These are phyloP conservation scores for Otocyon megalotis DNA, from an alignment of 2,113 vertebrate genomes.

Conservation along the genomic window DNA sequence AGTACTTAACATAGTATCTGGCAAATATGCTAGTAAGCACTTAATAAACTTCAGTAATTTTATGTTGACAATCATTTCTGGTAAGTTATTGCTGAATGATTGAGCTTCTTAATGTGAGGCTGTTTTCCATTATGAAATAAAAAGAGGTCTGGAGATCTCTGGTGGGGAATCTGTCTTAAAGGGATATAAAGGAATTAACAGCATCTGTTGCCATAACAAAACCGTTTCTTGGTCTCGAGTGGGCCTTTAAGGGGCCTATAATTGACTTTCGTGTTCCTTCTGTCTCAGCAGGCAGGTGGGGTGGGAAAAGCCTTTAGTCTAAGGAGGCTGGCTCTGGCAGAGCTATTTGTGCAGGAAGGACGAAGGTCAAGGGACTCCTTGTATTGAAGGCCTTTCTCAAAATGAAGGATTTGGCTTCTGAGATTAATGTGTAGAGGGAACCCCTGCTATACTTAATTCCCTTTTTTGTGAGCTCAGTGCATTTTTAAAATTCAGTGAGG, in stretches of 20 bases:
- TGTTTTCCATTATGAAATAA: conserved; percentile 62
- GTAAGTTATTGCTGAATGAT: conserved; percentile 51
- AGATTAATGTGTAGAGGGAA: conserved; percentile 84
- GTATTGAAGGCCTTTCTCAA: conserved; percentile 76
- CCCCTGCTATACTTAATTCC: conserved; percentile 88
- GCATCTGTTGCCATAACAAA: conserved; percentile 81
- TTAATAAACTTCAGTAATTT: conserved; percentile 61
- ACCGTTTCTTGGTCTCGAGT: conserved; percentile 69
- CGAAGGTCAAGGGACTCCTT: conserved; percentile 73
- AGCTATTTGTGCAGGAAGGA: conserved; percentile 64
- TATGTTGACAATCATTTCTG: conserved; percentile 50
- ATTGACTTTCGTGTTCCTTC: conserved; percentile 51
- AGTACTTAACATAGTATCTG: neutral
- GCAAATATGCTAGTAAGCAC: neutral
- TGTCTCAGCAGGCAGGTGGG: neutral
- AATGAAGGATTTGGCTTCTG: conserved; percentile 82
- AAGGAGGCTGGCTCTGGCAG: conserved; percentile 36
- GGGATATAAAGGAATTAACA: conserved; percentile 69
- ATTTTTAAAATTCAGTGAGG: conserved; percentile 85
- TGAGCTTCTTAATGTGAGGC: conserved; percentile 28
- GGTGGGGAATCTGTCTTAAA: conserved; percentile 67
- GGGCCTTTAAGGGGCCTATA: conserved; percentile 70
- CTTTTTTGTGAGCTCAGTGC: conserved; percentile 88
- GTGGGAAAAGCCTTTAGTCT: neutral
- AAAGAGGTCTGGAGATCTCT: conserved; percentile 60